These are phyloP conservation scores for Hippoglossus stenolepis DNA, from an alignment of 2,113 vertebrate genomes.

Conservation along the genomic window DNA sequence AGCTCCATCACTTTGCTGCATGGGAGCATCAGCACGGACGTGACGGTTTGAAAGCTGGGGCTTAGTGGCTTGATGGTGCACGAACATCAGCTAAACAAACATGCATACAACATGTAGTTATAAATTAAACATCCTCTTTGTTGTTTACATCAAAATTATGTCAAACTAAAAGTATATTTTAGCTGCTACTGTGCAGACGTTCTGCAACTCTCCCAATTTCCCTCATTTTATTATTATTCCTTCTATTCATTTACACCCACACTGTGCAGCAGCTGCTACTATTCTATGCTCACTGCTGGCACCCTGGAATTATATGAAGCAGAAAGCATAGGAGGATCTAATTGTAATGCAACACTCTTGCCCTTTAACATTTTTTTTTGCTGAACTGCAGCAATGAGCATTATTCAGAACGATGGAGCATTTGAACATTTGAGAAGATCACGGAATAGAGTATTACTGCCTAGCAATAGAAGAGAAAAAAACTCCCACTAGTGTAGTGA, in stretches of 20 bases:
- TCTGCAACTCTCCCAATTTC: background rate
- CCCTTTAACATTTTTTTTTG: background rate
- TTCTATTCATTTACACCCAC: background rate
- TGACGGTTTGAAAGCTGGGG: slow-evolving; percentile 21
- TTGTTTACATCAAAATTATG: no score
- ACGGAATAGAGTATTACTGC: no score
- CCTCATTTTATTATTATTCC: slow-evolving; percentile 2
- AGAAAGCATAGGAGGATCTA: no score
- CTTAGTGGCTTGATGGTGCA: slow-evolving; percentile 10
- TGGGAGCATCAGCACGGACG: slow-evolving; percentile 40
- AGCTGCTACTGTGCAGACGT: background rate
- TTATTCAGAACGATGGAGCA: background rate
- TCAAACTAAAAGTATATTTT: background rate
- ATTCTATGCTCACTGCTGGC: background rate
- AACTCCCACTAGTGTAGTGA: background rate
- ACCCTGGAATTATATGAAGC: background rate
- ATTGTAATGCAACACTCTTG: background rate
- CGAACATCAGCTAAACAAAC: slow-evolving; percentile 1
- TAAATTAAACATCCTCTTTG: no score
- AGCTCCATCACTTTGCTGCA: slow-evolving; percentile 34
- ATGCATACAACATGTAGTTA: background rate
- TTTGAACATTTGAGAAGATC: no score
- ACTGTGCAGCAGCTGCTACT: background rate
- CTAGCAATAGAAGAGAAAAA: no score
- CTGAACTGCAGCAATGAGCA: background rate